A percentile compares a stretch with the other conserved stretches of the same genome.
Evolutionary conservation across 2,797 vertebrate species (phyloP).

Genomic region (Malacoraja senta): DNA sequence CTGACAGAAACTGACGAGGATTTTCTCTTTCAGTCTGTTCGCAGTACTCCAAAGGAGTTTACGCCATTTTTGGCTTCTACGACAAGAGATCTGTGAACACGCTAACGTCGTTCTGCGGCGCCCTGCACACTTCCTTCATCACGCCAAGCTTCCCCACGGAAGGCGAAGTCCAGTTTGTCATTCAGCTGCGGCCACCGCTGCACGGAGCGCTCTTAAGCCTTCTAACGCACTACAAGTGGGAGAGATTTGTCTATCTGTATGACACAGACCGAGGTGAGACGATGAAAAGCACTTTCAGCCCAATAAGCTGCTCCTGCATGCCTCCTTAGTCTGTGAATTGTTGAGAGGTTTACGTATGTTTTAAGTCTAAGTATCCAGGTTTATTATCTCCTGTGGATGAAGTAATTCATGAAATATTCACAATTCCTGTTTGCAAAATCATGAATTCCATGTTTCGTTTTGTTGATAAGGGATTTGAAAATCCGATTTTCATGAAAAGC

Average conservation of each 20-base stretch:
- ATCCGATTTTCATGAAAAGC: neutral
- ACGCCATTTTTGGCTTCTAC: conserved; percentile 99
- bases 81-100: conserved; percentile 99
- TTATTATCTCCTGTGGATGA: neutral
- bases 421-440: neutral
- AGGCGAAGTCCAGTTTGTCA: conserved; percentile 96
- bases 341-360: neutral
- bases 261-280: conserved; percentile 94
- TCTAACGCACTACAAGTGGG: conserved; percentile 91
- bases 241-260: conserved; percentile 96
- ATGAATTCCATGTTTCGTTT: neutral
- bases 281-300: neutral
- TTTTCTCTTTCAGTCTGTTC: conserved; percentile 81
- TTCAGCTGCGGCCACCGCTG: conserved; percentile 93
- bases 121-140: conserved; percentile 94
- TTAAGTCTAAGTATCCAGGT: neutral
- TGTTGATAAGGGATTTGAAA: neutral
- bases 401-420: neutral
- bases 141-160: conserved; percentile 96
- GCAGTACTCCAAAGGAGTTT: conserved; percentile 96
- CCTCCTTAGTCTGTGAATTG: neutral
- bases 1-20: conserved; percentile 54
- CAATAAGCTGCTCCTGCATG: neutral
- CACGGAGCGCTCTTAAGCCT: conserved; percentile 90
- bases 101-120: conserved; percentile 94